Base-by-base conservation (phyloP, 2,113 vertebrate genomes). In the Cebus imitator region DNA sequence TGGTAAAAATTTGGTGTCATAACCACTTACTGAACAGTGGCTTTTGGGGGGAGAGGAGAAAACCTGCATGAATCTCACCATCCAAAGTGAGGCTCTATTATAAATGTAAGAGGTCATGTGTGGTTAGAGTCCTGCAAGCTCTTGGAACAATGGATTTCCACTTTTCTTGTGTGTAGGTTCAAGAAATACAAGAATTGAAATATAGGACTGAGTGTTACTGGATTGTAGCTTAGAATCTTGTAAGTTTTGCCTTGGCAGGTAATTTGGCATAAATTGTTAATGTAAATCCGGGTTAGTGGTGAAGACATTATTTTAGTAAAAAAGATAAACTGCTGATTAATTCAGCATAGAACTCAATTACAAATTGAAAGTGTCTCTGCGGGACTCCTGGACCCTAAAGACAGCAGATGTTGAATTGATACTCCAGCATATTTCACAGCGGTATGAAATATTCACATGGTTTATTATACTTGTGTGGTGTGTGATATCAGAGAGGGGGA, bases 311-410 rank as follows among this genome's bases (percentile, higher is more conserved):
- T 99, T 99, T 99, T 99, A 99, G 99, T 99, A 99, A 99, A 99
- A 99, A 99, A 99, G 99, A 99, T 99, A 99, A 99, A 99, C 99
- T 99, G 99, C 99, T 99, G 99, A 99, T 99, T 99, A 99, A 99
- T 99, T 99, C 99, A 99, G 99, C 99, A 99, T 99, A 99, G 99
- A 99, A 99, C 99, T 99, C 99, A 99, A 99, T 99, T 99, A 99
- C 99, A 99, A 99, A 99, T 99, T 99, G 99, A 99, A 99, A 99
- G 98, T 98, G 99, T 99, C 99, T 99, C 99, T 98, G 98, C 98
- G 99, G 99, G 99, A 98, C 35, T 97, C 98, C 98, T 13, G 96
- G 98, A 98, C 99, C 99, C 99, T 98, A 98, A 99, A 99, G 99
- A 99, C 98, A 98, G 98, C 99, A 99, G 99, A 99, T 99, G 99